phyloP scores from a whole-genome alignment of 2,113 vertebrate species.

The Thunnus maccoyii region DNA sequence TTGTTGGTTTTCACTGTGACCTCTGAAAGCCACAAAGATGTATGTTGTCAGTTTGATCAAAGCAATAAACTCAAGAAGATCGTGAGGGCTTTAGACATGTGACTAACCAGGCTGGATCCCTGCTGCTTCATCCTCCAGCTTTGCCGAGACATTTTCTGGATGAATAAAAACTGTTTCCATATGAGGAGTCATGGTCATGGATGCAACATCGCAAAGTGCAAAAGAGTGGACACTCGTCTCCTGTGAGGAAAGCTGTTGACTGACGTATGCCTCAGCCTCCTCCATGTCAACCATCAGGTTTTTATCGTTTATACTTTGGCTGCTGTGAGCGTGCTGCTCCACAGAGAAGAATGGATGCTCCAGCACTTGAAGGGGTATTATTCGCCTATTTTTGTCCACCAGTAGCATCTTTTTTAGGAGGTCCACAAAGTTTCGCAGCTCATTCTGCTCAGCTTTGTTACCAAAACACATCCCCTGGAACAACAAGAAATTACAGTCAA shows the following conservation, averaged over 20 bases:
- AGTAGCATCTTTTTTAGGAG: conserved; percentile 6
- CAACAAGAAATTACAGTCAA: not conserved
- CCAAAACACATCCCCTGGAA: not conserved
- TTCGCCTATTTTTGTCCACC: not conserved
- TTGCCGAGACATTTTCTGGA: not conserved
- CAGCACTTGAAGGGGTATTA: not conserved
- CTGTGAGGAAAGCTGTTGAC: not conserved
- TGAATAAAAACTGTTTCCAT: not conserved
- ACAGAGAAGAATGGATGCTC: conserved; percentile 10
- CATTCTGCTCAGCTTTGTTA: not conserved
- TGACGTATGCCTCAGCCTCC: too few species aligned
- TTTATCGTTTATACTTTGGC: too few species aligned
- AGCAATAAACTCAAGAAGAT: not conserved
- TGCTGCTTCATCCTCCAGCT: not conserved
- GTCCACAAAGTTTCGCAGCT: not conserved
- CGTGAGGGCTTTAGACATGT: not conserved
- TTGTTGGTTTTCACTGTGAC: too few species aligned
- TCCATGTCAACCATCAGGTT: too few species aligned
- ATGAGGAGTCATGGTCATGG: not conserved
- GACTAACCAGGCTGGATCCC: not conserved
- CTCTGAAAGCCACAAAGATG: too few species aligned
- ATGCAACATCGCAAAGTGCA: not conserved
- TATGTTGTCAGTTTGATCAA: not conserved
- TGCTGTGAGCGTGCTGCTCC: not conserved
- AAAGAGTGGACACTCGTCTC: not conserved